These are phyloP conservation scores for Pristionchus arcanus DNA, from an alignment of 2,888 invertebrate genomes.

Conservation along the genomic window DNA sequence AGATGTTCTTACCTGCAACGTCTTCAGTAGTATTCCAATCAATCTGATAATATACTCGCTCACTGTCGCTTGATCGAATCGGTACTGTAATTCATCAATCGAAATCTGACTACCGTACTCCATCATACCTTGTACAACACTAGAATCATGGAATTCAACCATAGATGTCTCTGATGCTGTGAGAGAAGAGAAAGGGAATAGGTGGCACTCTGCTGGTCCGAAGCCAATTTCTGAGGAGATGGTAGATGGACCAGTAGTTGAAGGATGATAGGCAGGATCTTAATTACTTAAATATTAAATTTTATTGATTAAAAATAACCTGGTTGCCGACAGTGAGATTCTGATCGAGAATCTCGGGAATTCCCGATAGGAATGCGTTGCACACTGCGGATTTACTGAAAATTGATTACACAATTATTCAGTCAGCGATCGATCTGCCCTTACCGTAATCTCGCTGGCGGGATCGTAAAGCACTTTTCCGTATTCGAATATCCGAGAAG, in stretches of 20 bases:
- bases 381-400: conserved; percentile 92
- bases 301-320: conserved; percentile 81
- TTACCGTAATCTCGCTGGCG: conserved; percentile 89
- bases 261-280: conserved; percentile 90
- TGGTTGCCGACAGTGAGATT: conserved; percentile 94
- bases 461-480: conserved; percentile 93
- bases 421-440: background rate
- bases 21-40: conserved; percentile 92
- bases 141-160: conserved; percentile 94
- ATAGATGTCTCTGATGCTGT: conserved; percentile 90
- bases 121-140: conserved; percentile 93
- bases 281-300: conserved; percentile 67
- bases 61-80: conserved; percentile 81
- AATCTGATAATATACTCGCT: conserved; percentile 86
- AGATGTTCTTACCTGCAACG: conserved; percentile 84
- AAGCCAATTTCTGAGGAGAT: conserved; percentile 85
- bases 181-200: conserved; percentile 92
- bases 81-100: conserved; percentile 79
- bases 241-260: conserved; percentile 89
- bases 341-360: conserved; percentile 92
- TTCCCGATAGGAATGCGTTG: conserved; percentile 93
- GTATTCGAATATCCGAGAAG: conserved; percentile 93
- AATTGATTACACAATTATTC: conserved; percentile 53
- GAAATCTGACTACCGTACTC: background rate
- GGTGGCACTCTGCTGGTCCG: conserved; percentile 84